A percentile compares a stretch with the other conserved stretches of the same genome.
Evolutionary conservation across 1,140 invertebrate genomes (phyloP).

Genomic region (Drosophila teissieri): DNA sequence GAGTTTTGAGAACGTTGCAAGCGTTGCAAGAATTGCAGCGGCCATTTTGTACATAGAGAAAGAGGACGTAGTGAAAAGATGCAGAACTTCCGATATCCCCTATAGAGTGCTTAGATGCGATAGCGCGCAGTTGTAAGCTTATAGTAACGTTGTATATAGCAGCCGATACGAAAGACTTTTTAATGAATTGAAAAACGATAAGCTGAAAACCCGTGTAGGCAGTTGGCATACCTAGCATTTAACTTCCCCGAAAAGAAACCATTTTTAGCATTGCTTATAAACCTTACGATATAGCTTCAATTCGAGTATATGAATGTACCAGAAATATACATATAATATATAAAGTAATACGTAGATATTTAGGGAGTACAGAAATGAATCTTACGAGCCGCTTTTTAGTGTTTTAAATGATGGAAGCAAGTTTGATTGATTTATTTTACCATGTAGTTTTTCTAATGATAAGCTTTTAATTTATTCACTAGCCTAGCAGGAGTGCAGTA

Average conservation of each 20-base stretch:
- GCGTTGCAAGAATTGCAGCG: conserved; percentile 52
- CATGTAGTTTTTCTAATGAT: conserved; percentile 45
- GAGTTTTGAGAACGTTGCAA: conserved; percentile 55
- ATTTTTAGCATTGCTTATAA: conserved; percentile 70
- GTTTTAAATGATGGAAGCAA: conserved; percentile 49
- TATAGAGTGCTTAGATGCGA: conserved; percentile 43
- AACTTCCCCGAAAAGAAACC: conserved; percentile 36
- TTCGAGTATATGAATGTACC: conserved; percentile 46
- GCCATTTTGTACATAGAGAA: conserved; percentile 56
- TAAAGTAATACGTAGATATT: conserved; percentile 34
- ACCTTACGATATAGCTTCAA: conserved; percentile 59
- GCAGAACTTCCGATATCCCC: conserved; percentile 42
- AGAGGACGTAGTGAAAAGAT: conserved; percentile 23
- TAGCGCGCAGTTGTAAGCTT: conserved; percentile 44
- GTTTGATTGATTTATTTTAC: conserved; percentile 41
- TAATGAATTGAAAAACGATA: conserved; percentile 25
- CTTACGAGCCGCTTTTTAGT: conserved; percentile 62
- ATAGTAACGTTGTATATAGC: conserved; percentile 44
- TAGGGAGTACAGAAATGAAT: conserved; percentile 25
- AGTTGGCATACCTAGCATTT: conserved; percentile 66
- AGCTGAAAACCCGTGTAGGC: conserved; percentile 21
- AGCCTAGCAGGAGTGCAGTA: conserved; percentile 58
- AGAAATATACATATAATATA: conserved; percentile 11
- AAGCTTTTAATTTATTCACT: conserved; percentile 79
- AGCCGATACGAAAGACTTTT: conserved; percentile 68